These are phyloP conservation scores for Mesoligia furuncula DNA, from an alignment of 2,888 invertebrate species.

Conservation along the genomic window DNA sequence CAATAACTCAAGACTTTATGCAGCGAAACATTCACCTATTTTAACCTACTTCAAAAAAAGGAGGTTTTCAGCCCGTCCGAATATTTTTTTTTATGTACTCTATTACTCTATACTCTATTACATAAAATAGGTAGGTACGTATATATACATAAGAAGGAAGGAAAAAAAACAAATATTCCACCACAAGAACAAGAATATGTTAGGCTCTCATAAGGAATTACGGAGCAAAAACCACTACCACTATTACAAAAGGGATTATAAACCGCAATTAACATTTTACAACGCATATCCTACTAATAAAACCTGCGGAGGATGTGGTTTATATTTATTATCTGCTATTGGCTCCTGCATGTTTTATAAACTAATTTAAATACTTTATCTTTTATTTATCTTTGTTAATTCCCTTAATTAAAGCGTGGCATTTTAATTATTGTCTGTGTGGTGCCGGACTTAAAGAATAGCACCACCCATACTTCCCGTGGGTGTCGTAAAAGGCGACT, in stretches of 20 bases:
- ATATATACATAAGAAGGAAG: not conserved
- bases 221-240: conserved; percentile 28
- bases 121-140: not conserved
- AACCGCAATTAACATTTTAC: conserved; percentile 53
- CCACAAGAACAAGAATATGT: conserved; percentile 30
- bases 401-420: conserved; percentile 26
- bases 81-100: too few relatives aligned
- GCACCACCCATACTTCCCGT: too few relatives aligned
- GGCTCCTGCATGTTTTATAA: conserved; percentile 15
- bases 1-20: not conserved
- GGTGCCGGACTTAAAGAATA: too few relatives aligned
- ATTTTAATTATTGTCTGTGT: conserved; percentile 16
- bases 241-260: conserved; percentile 36
- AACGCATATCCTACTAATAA: conserved; percentile 38
- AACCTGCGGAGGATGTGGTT: conserved; percentile 36
- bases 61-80: too few relatives aligned
- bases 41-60: too few relatives aligned
- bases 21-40: not conserved
- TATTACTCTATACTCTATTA: not conserved
- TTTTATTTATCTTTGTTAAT: conserved; percentile 15
- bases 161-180: conserved; percentile 3
- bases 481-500: too few relatives aligned
- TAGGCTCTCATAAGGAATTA: conserved; percentile 14
- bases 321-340: conserved; percentile 36
- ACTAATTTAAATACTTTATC: conserved; percentile 30